Percentiles rank a stretch among this genome's conserved stretches.
Evolutionary conservation across 2,888 invertebrate genomes (phyloP).

Genomic region (Aphidoletes aphidimyza): DNA sequence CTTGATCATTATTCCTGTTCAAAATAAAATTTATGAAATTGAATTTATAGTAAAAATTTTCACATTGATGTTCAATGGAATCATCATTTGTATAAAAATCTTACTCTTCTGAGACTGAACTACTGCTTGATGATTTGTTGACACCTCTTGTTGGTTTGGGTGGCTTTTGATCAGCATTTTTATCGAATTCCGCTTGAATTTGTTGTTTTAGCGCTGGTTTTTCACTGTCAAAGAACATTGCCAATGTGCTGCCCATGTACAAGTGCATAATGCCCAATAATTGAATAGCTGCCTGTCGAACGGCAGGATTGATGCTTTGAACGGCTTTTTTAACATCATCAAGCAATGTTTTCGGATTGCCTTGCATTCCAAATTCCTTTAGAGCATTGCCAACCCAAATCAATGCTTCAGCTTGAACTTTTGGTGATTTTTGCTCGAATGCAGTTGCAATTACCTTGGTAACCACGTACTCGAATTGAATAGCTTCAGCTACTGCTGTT

Average conservation of each 20-base stretch:
- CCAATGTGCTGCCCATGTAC: constrained; percentile 76
- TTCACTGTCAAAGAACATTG: constrained; percentile 86
- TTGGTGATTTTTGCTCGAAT: constrained; percentile 87
- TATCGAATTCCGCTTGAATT: constrained; percentile 87
- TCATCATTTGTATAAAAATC: background rate
- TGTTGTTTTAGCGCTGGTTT: constrained; percentile 85
- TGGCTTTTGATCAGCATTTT: constrained; percentile 79
- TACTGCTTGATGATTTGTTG: constrained; percentile 55
- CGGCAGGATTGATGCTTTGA: constrained; percentile 84
- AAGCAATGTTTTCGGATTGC: constrained; percentile 77
- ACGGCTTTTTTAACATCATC: constrained; percentile 85
- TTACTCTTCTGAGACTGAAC: background rate
- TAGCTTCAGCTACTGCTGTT: constrained; percentile 80
- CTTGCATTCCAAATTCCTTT: constrained; percentile 82
- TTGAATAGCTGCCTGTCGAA: constrained; percentile 80
- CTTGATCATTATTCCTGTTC: constrained; percentile 13
- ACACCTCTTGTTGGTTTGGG: constrained; percentile 79
- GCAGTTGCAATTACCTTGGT: constrained; percentile 78
- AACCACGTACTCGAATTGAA: constrained; percentile 79
- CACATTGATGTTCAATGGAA: background rate
- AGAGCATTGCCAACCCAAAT: constrained; percentile 83
- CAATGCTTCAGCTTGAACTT: constrained; percentile 87
- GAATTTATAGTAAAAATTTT: too few relatives aligned
- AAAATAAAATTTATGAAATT: background rate
- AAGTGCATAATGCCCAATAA: constrained; percentile 77